Percentiles rank a stretch among this genome's conserved stretches.
Conservation (phyloP, 2,797 vertebrate genomes). For the Sebastes steindachneri region DNA sequence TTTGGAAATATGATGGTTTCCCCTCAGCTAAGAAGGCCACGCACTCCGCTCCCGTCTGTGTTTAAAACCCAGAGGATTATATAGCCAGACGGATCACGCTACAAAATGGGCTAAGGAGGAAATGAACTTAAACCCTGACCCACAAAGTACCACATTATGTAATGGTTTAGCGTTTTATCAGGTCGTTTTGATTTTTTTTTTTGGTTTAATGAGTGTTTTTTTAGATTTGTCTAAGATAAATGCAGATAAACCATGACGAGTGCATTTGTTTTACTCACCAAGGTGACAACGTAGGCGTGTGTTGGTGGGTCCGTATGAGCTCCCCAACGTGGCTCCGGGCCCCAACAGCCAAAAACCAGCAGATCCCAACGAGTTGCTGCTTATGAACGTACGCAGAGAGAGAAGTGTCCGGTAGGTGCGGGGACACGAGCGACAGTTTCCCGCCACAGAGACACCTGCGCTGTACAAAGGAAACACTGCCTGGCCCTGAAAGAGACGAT, state of each 20-base stretch:
- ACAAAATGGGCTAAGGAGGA: constrained; percentile 37
- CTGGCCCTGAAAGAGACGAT: constrained; percentile 77
- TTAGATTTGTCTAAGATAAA: neutral
- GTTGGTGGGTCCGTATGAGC: constrained; percentile 90
- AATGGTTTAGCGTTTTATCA: neutral
- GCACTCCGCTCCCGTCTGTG: constrained; percentile 11
- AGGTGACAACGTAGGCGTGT: constrained; percentile 89
- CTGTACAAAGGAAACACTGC: constrained; percentile 88
- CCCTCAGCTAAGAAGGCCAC: constrained; percentile 14
- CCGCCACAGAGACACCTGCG: constrained; percentile 84
- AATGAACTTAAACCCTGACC: constrained; percentile 35
- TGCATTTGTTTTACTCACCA: constrained; percentile 74
- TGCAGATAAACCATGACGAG: neutral
- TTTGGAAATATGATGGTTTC: constrained; percentile 15
- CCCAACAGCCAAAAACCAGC: constrained; percentile 89
- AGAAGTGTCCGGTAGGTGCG: constrained; percentile 87
- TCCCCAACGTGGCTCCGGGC: constrained; percentile 86
- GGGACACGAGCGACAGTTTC: constrained; percentile 88
- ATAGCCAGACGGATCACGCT: constrained; percentile 51
- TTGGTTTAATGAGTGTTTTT: neutral
- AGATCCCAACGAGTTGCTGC: constrained; percentile 88
- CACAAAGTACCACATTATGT: constrained; percentile 20
- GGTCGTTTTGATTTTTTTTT: neutral
- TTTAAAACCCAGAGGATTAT: constrained; percentile 65
- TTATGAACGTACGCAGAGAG: constrained; percentile 88